Percentiles rank a stretch among this genome's conserved stretches.
These are phyloP conservation scores for Papilio protenor DNA, from an alignment of 2,888 invertebrate species.

Conservation along the genomic window DNA sequence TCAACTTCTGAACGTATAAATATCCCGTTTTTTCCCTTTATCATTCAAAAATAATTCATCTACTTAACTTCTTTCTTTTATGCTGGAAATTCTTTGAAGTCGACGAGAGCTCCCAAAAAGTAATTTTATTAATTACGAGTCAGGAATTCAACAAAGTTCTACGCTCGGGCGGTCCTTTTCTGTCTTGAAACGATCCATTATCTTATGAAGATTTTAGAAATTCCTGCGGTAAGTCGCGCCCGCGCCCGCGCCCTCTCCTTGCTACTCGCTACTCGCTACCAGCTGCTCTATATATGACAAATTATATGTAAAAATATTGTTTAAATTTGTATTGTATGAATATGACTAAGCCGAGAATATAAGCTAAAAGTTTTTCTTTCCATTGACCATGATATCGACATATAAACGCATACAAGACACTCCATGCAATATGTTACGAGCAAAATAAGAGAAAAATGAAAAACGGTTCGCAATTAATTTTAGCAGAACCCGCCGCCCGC, in stretches of 20 bases:
- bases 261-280: not conserved
- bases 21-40: conserved; percentile 80
- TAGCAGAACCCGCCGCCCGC: too few relatives aligned
- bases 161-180: conserved; percentile 80
- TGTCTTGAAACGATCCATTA: conserved; percentile 81
- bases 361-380: too few relatives aligned
- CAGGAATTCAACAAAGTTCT: conserved; percentile 84
- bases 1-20: conserved; percentile 71
- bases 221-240: conserved; percentile 75
- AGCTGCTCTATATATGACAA: not conserved
- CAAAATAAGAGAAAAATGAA: conserved; percentile 12
- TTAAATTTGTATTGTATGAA: not conserved
- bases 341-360: not conserved
- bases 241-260: conserved; percentile 17
- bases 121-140: conserved; percentile 85
- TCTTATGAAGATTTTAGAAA: conserved; percentile 84
- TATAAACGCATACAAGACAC: not conserved
- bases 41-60: conserved; percentile 83
- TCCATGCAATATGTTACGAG: not conserved
- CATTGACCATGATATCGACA: too few relatives aligned
- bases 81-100: conserved; percentile 83
- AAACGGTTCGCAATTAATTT: not conserved
- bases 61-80: conserved; percentile 84
- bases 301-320: conserved; percentile 7
- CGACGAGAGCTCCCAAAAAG: conserved; percentile 83